Evolutionary conservation across 1,140 invertebrate species (phyloP), one percentile per base, ranked within the genome.

Genomic region (Hyposmocoma kahamanoa): DNA sequence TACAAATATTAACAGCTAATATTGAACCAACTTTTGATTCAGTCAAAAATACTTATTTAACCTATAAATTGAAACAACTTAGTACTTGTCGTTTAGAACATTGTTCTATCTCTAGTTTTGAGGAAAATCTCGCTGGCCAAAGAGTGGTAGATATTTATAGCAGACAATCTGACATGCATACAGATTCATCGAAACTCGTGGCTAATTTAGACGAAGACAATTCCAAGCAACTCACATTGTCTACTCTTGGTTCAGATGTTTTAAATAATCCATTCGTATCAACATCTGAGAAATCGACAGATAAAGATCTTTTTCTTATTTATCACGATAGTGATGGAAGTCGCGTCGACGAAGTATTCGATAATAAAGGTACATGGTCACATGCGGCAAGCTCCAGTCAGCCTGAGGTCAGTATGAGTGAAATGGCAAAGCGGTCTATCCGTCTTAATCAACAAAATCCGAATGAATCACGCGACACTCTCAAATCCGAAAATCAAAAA

Each of bases 251-350:
- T n/a, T n/a, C n/a, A n/a, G n/a, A n/a, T n/a, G n/a, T n/a, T n/a
- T n/a, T n/a, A n/a, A n/a, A n/a, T n/a, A n/a, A n/a, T n/a, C n/a
- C n/a, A n/a, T n/a, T n/a, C 11, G 24, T 26, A 26, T 50, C 53
- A 26, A 28, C 42, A 10, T 67, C 59, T n/a, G 22, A 38, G 22
- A 49, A 53, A 36, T 62, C 59, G n/a, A 48, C 56, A 44, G 66
- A 75, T 28, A 70, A 69, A 46, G 69, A 74, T 56, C 59, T 79
- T 30, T 74, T 76, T 56, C 47, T 76, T 34, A 76, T 76, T 36
- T 76, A 67, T 32, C 67, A 63, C 49, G 75, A 79, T 24, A 78
- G 62, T 52, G 58, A 62, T 30, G 65, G 49, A 30, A 66, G 32
- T 8, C 13, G 18, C 2, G 11, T 26, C 11, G 24, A 26, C 5